Evolutionary conservation across 2,797 vertebrate species (phyloP).

Genomic region (Scolopax rusticola): DNA sequence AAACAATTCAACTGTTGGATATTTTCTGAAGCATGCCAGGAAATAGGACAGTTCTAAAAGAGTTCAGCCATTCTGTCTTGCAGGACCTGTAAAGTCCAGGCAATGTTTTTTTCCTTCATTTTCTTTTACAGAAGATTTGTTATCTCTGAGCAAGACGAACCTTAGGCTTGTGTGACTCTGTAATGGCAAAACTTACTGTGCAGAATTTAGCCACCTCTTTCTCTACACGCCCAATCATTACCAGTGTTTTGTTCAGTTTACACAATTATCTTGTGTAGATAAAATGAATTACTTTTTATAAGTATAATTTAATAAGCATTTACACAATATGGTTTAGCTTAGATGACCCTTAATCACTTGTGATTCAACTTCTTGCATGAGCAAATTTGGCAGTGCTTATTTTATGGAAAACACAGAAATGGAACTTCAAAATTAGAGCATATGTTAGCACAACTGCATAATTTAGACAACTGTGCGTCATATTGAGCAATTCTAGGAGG

Average conservation of each 20-base stretch:
- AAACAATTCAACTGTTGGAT: background rate
- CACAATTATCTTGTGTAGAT: slow-evolving; percentile 37
- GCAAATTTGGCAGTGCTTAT: slow-evolving; percentile 21
- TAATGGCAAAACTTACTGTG: background rate
- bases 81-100: background rate
- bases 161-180: background rate
- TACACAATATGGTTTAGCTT: slow-evolving; percentile 1
- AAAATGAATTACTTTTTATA: slow-evolving; percentile 28
- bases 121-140: background rate
- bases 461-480: slow-evolving; percentile 33
- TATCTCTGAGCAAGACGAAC: background rate
- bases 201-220: slow-evolving; percentile 17
- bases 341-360: slow-evolving; percentile 54
- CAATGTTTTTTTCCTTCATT: background rate
- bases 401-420: slow-evolving; percentile 50
- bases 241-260: slow-evolving; percentile 27
- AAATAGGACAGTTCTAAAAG: background rate
- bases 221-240: background rate
- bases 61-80: background rate
- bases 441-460: slow-evolving; percentile 34
- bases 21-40: background rate
- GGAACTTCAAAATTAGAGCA: slow-evolving; percentile 17
- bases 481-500: slow-evolving; percentile 40
- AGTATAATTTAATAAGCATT: slow-evolving; percentile 38
- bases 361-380: slow-evolving; percentile 44